Evolutionary conservation across 2,113 vertebrate species (phyloP), one percentile per base, ranked within the genome.

Genomic region (Lipophrys pholis): DNA sequence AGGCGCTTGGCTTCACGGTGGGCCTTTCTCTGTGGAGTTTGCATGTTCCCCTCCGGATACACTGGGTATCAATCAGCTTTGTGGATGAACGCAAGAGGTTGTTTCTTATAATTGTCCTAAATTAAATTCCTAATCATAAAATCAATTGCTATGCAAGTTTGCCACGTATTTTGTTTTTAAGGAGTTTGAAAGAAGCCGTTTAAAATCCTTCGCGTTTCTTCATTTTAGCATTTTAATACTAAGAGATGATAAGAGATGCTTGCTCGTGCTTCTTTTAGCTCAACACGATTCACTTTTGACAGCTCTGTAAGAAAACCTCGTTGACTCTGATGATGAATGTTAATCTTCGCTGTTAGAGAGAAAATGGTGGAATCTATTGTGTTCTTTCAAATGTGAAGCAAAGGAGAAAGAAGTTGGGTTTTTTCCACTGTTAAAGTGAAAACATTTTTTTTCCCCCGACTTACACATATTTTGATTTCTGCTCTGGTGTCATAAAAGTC

Each of bases 151-250:
- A 30, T 35, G 68, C 1, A n/a, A 46, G 46, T 58, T 55, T 58
- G 14, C 7, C 7, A 61, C 21, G 73, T 36, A 21, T 68, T 38
- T 48, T 2, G 2, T 11, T 69, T 12, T 54, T 70, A 42, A 49
- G 21, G 64, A 40, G 30, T 36, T 1, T 42, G 35, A 41, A 43
- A 21, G 46, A 40, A 59, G 55, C 1, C 1, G 2, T 56, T 78
- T 70, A 65, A 71, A 61, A 70, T 66, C 65, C 30, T 15, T 49
- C 41, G 40, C 60, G 36, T 60, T 55, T 66, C 43, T 52, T 70
- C 59, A 65, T 62, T 40, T 41, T 3, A 75, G 66, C 46, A 42
- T 40, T 69, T 69, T 77, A 70, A 73, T 57, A 39, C 41, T 57
- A 80, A 55, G 77, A 73, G 82, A 70, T 49, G 69, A 46, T 30